A percentile compares a stretch with the other conserved stretches of the same genome.
These are phyloP conservation scores for Drosophila mojavensis DNA, from an alignment of 1,140 invertebrate genomes.

Conservation along the genomic window DNA sequence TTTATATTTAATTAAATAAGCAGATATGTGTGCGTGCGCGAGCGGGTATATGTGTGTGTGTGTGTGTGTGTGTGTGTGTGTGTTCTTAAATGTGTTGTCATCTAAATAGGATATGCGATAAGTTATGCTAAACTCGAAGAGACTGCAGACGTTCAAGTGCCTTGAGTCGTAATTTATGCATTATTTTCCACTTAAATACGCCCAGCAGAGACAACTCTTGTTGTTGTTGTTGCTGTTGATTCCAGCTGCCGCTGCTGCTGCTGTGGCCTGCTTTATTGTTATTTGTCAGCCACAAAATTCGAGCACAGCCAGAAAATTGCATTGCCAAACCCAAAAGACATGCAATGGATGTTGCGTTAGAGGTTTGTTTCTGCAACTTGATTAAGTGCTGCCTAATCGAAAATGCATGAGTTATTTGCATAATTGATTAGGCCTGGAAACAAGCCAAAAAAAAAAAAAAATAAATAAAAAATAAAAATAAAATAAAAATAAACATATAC, in stretches of 20 bases:
- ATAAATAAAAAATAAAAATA: not conserved
- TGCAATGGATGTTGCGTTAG: slow-evolving; percentile 14
- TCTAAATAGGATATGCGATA: slow-evolving; percentile 75
- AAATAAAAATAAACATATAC: not conserved
- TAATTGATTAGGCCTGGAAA: slow-evolving; percentile 45
- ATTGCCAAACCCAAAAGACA: slow-evolving; percentile 15
- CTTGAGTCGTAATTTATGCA: slow-evolving; percentile 72
- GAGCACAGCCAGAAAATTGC: slow-evolving; percentile 26
- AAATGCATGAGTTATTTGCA: slow-evolving; percentile 73
- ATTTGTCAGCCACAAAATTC: slow-evolving; percentile 31
- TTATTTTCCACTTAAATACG: slow-evolving; percentile 64
- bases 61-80: slow-evolving; percentile 19
- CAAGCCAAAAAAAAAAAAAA: slow-evolving; percentile 1
- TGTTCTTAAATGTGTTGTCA: slow-evolving; percentile 46
- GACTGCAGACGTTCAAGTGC: slow-evolving; percentile 41
- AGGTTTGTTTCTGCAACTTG: slow-evolving; percentile 33
- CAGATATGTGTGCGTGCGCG: slow-evolving; percentile 17
- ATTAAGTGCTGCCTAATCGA: slow-evolving; percentile 63
- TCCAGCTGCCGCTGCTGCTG: slow-evolving; percentile 8
- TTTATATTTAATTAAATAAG: slow-evolving; percentile 79
- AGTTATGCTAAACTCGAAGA: slow-evolving; percentile 54
- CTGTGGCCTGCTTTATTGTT: slow-evolving; percentile 37
- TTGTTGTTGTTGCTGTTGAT: slow-evolving; percentile 9
- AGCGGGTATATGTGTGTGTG: slow-evolving; percentile 5
- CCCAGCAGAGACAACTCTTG: slow-evolving; percentile 17